Conservation (phyloP, 2,888 invertebrate genomes). For the Aethes cnicana region DNA sequence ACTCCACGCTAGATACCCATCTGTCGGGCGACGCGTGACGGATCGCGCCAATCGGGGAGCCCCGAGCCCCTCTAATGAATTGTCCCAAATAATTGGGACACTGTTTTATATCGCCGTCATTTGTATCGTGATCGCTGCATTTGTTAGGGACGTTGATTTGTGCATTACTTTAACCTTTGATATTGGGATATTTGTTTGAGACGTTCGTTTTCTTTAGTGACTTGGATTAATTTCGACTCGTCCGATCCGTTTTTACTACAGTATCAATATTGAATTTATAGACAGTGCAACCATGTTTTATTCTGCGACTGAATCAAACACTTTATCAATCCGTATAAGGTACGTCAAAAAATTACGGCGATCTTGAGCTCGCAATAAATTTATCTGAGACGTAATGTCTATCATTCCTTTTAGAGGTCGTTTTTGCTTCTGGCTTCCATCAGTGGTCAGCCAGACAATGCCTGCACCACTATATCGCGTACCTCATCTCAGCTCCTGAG, state of each 20-base stretch:
- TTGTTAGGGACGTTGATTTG: slow-evolving; percentile 76
- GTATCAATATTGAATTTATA: neutral
- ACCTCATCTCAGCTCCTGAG: slow-evolving; percentile 55
- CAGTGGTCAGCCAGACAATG: slow-evolving; percentile 56
- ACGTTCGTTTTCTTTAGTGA: slow-evolving; percentile 14
- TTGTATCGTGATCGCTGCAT: slow-evolving; percentile 77
- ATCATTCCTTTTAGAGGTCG: slow-evolving; percentile 41
- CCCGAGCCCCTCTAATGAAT: slow-evolving; percentile 77
- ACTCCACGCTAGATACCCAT: slow-evolving; percentile 75
- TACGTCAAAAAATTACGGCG: slow-evolving; percentile 3
- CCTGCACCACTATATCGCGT: slow-evolving; percentile 56
- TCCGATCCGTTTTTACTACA: neutral
- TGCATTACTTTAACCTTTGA: slow-evolving; percentile 68
- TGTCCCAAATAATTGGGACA: slow-evolving; percentile 81
- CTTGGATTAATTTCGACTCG: neutral
- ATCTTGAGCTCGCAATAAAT: slow-evolving; percentile 33
- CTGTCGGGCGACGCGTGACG: slow-evolving; percentile 72
- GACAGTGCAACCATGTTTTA: neutral
- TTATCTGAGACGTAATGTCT: slow-evolving; percentile 35
- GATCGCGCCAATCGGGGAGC: slow-evolving; percentile 73
- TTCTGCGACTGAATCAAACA: slow-evolving; percentile 13
- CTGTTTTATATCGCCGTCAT: slow-evolving; percentile 79
- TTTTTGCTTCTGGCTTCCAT: slow-evolving; percentile 43
- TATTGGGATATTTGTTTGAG: slow-evolving; percentile 56
- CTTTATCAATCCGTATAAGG: slow-evolving; percentile 13